phyloP scores from a whole-genome alignment of 2,113 vertebrate species.

The Burhinus bistriatus region DNA sequence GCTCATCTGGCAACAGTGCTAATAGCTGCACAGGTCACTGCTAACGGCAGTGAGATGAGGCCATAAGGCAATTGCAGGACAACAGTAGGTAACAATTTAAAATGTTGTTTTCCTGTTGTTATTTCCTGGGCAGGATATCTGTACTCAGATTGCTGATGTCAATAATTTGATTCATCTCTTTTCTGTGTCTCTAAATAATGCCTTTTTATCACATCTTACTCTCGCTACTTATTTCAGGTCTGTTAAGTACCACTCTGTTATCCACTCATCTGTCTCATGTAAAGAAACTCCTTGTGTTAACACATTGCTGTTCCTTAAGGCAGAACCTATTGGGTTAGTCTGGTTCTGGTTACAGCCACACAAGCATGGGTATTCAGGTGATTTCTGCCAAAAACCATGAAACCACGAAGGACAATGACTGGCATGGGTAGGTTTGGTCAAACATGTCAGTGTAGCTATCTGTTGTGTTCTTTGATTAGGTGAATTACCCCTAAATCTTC shows the following conservation, averaged over 20 bases:
- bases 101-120: neutral
- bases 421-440: neutral
- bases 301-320: neutral
- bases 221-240: neutral
- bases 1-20: neutral
- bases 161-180: neutral
- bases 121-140: neutral
- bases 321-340: neutral
- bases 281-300: neutral
- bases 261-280: neutral
- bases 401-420: neutral
- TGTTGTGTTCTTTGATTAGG: neutral
- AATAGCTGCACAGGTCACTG: neutral
- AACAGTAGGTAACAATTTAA: neutral
- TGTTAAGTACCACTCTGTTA: neutral
- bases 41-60: neutral
- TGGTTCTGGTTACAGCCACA: neutral
- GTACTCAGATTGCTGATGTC: neutral
- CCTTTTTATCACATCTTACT: conserved; percentile 31
- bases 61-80: neutral
- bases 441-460: neutral
- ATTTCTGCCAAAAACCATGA: neutral
- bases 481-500: neutral
- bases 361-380: neutral
- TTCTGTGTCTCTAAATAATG: neutral